phyloP scores from a whole-genome alignment of 2,797 vertebrate genomes.

The Chelidonichthys spinosus region DNA sequence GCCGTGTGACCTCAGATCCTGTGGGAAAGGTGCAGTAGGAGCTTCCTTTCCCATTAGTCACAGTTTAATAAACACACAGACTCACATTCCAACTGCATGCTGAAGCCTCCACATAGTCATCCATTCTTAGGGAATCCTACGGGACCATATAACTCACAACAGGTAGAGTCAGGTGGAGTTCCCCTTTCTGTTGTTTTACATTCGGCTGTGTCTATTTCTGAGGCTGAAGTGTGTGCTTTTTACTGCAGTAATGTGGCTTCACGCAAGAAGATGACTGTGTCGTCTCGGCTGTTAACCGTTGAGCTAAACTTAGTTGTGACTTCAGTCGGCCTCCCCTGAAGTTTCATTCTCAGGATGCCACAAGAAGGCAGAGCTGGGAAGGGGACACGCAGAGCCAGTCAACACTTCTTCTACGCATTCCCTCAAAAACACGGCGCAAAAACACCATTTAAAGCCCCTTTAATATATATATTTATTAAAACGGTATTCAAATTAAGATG shows the following conservation, averaged over 20 bases:
- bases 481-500: neutral
- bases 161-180: neutral
- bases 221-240: neutral
- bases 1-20: conserved; percentile 14
- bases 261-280: conserved; percentile 45
- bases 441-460: conserved; percentile 31
- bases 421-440: conserved; percentile 10
- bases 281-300: conserved; percentile 41
- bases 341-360: conserved; percentile 77
- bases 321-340: conserved; percentile 62
- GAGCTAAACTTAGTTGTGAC: conserved; percentile 79
- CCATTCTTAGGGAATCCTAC: conserved; percentile 18
- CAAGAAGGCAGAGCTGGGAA: conserved; percentile 66
- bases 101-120: conserved; percentile 23
- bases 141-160: neutral
- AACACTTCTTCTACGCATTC: conserved; percentile 28
- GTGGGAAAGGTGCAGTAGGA: conserved; percentile 44
- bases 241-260: conserved; percentile 37
- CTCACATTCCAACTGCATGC: conserved; percentile 37
- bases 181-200: neutral
- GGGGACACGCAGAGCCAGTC: conserved; percentile 22
- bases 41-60: conserved; percentile 59
- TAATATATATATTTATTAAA: conserved; percentile 11
- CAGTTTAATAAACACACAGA: conserved; percentile 52
- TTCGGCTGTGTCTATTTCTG: neutral